Evolutionary conservation across 2,113 vertebrate species (phyloP).

Genomic region (Dromiciops gliroides): DNA sequence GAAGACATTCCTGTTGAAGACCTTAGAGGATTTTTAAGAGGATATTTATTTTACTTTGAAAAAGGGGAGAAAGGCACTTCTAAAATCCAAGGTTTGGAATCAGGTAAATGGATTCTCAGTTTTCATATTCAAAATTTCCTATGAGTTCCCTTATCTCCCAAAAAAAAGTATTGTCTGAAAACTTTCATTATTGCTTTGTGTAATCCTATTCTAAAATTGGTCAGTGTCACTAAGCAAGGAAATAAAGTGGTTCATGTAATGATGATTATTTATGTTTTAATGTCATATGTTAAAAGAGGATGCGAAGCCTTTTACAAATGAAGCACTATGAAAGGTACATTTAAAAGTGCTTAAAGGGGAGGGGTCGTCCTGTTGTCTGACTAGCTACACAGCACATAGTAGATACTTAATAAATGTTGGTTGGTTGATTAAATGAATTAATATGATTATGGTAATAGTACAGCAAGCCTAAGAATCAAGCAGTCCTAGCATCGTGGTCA

Average conservation of each 20-base stretch:
- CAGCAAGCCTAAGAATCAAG: neutral
- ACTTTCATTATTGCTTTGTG: neutral
- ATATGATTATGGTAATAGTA: neutral
- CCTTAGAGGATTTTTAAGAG: constrained; percentile 85
- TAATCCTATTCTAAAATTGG: constrained; percentile 13
- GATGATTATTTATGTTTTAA: neutral
- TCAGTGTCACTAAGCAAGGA: neutral
- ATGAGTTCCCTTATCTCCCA: neutral
- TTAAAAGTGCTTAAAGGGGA: neutral
- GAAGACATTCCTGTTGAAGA: constrained; percentile 85
- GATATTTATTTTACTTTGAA: constrained; percentile 85
- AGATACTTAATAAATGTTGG: neutral
- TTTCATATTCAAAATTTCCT: neutral
- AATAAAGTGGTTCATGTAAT: neutral
- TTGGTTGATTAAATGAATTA: neutral
- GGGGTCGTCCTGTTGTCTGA: neutral
- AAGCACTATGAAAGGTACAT: too few species aligned
- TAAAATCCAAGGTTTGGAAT: constrained; percentile 74
- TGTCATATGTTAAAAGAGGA: neutral
- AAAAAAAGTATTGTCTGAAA: neutral
- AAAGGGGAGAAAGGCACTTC: constrained; percentile 85
- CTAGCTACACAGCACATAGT: neutral
- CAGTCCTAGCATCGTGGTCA: neutral
- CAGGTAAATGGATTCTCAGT: constrained; percentile 76
- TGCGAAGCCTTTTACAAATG: neutral